Percentiles rank a stretch among this genome's conserved stretches.
These are phyloP conservation scores for Antheraea mylitta DNA, from an alignment of 1,140 invertebrate genomes.

Conservation along the genomic window DNA sequence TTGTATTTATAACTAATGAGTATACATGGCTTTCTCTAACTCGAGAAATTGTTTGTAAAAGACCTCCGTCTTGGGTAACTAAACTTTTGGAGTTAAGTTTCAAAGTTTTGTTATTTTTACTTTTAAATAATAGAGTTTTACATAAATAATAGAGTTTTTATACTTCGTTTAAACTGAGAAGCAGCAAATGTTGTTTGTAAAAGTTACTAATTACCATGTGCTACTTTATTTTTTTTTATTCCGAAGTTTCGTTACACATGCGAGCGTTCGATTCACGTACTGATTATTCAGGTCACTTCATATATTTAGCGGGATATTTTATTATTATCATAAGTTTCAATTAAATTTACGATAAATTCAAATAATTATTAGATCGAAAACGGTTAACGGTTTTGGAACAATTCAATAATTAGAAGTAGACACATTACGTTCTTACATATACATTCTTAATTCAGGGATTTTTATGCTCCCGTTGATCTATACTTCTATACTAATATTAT, in stretches of 20 bases:
- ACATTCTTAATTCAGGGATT: not conserved
- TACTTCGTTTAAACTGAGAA: not conserved
- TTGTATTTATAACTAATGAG: not conserved
- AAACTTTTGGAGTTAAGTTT: conserved; percentile 6
- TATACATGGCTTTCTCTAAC: not conserved
- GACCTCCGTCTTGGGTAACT: not conserved
- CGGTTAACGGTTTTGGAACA: not conserved
- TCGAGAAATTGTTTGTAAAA: not conserved
- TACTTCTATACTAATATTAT: too few species aligned
- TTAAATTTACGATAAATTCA: not conserved
- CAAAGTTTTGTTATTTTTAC: not conserved
- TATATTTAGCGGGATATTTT: conserved; percentile 7
- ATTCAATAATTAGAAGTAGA: too few species aligned
- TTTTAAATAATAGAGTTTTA: conserved; percentile 5
- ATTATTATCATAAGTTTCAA: not conserved
- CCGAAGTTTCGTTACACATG: conserved; percentile 22
- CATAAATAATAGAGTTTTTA: not conserved
- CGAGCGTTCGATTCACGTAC: conserved; percentile 24
- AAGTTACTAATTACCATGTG: conserved; percentile 14
- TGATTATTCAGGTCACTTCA: conserved; percentile 24
- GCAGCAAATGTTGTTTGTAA: not conserved
- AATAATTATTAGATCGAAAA: not conserved
- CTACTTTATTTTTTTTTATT: conserved; percentile 11
- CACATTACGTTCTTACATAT: not conserved
- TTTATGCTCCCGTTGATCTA: not conserved